Evolutionary conservation across 2,113 vertebrate genomes (phyloP).

Genomic region (Saguinus midas): DNA sequence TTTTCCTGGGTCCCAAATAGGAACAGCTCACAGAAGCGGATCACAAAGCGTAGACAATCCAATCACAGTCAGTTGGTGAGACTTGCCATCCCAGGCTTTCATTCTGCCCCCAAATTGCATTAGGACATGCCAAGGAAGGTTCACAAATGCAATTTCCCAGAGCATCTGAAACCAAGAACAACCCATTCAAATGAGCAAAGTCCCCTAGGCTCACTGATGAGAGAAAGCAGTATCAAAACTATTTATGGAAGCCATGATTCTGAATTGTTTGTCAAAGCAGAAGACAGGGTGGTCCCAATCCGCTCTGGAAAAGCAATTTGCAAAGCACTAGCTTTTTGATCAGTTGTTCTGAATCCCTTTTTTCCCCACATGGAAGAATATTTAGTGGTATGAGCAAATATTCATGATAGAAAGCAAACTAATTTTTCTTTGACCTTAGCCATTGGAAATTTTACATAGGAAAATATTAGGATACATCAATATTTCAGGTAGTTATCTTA

Average conservation of each 20-base stretch:
- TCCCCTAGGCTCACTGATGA: background rate
- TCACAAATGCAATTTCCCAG: background rate
- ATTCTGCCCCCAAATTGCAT: background rate
- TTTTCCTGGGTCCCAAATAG: constrained; percentile 32
- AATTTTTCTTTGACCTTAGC: constrained; percentile 5
- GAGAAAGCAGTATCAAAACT: background rate
- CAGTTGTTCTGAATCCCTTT: background rate
- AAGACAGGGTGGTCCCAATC: background rate
- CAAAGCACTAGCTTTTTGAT: background rate
- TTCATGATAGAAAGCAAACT: constrained; percentile 17
- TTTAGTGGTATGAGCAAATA: background rate
- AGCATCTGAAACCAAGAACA: background rate
- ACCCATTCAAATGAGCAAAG: background rate
- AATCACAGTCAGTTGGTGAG: background rate
- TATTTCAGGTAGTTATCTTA: background rate
- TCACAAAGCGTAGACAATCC: background rate
- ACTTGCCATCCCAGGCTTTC: background rate
- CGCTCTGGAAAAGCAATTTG: background rate
- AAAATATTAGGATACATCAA: constrained; percentile 6
- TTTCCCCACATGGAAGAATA: background rate
- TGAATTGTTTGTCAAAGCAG: background rate
- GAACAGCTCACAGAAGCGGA: background rate
- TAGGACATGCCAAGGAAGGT: background rate
- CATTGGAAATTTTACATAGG: background rate
- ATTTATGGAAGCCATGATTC: background rate